Evolutionary conservation across 2,113 vertebrate genomes (phyloP).

Genomic region (Phrynocephalus versicolor): DNA sequence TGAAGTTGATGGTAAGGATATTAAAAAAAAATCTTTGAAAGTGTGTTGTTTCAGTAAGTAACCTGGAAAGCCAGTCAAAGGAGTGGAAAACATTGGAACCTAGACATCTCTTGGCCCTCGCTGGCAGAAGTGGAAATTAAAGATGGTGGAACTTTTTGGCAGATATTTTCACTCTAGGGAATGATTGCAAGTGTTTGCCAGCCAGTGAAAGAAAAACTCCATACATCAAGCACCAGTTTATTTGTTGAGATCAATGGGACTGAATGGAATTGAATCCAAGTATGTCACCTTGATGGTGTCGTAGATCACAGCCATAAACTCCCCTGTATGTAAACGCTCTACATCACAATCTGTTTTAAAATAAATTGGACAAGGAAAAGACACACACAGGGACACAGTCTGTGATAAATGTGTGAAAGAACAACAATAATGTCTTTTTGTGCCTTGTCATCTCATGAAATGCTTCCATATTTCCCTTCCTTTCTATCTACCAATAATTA

Average conservation of each 20-base stretch:
- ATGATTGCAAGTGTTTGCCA: not conserved
- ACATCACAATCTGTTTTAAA: not conserved
- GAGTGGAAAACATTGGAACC: not conserved
- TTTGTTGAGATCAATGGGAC: not conserved
- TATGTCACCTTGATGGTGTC: not conserved
- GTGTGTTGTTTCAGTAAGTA: conserved; percentile 7
- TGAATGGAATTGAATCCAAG: not conserved
- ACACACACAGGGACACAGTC: no score
- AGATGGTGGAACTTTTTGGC: not conserved
- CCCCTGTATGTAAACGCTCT: not conserved
- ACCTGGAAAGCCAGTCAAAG: conserved; percentile 21
- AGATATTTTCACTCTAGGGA: conserved; percentile 9
- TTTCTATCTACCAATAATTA: not conserved
- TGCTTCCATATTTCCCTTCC: not conserved
- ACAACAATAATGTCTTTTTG: no score
- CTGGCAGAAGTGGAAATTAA: conserved; percentile 29
- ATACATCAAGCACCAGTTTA: not conserved
- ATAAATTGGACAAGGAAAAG: not conserved
- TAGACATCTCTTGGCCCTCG: not conserved
- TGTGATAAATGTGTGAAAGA: no score
- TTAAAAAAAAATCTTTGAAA: conserved; percentile 3
- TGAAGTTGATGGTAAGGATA: conserved; percentile 8
- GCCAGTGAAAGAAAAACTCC: not conserved
- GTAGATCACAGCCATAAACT: not conserved
- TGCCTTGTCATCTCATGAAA: no score